A percentile compares a stretch with the other conserved stretches of the same genome.
phyloP scores from a whole-genome alignment of 2,797 vertebrate species.

The Champsocephalus gunnari region DNA sequence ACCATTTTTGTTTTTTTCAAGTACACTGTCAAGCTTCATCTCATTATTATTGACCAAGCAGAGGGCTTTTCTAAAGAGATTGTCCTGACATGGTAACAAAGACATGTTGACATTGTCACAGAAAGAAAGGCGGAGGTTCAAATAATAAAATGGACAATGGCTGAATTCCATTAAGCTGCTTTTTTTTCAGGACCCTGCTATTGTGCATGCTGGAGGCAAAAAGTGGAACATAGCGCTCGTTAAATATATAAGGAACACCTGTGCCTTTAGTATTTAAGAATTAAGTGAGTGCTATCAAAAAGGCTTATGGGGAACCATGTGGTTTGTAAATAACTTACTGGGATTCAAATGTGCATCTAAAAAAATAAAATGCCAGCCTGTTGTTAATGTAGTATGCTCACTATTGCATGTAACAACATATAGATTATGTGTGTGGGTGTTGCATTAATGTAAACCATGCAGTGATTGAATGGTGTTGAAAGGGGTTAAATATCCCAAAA shows the following conservation, averaged over 20 bases:
- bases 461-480: background rate
- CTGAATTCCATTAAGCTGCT: conserved; percentile 6
- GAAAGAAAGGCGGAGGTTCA: background rate
- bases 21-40: background rate
- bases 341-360: background rate
- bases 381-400: background rate
- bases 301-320: background rate
- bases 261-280: background rate
- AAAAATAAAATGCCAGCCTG: background rate
- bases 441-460: background rate
- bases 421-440: no score
- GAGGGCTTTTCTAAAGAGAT: background rate
- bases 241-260: background rate
- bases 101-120: background rate
- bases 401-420: background rate
- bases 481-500: background rate
- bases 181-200: background rate
- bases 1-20: background rate
- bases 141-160: background rate
- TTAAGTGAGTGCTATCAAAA: background rate
- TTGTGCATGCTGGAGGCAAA: background rate
- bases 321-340: background rate
- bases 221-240: background rate
- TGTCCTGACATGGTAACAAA: background rate
- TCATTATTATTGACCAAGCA: background rate